phyloP scores from a whole-genome alignment of 2,888 invertebrate species.

The Mesorhabditis belari region DNA sequence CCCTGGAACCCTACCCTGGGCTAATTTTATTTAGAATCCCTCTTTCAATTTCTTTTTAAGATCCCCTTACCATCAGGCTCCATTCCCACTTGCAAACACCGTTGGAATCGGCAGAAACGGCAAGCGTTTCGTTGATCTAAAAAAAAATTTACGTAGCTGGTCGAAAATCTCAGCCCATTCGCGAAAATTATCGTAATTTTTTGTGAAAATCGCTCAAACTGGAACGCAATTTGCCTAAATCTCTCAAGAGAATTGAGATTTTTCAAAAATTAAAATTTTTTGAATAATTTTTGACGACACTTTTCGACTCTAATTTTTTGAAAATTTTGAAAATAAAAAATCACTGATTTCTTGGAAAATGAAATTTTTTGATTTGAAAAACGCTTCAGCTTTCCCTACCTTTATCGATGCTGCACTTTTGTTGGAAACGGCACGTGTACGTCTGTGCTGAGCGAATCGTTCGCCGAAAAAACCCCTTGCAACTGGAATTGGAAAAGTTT shows the following conservation, averaged over 20 bases:
- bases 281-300: neutral
- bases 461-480: conserved; percentile 49
- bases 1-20: too few species aligned
- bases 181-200: too few species aligned
- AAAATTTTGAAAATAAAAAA: conserved; percentile 11
- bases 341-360: too few species aligned
- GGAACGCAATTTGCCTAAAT: neutral
- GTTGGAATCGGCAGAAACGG: conserved; percentile 47
- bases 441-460: conserved; percentile 45
- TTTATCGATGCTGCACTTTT: conserved; percentile 47
- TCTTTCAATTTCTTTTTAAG: too few species aligned
- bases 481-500: conserved; percentile 11
- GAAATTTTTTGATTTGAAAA: too few species aligned
- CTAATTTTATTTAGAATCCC: too few species aligned
- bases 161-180: neutral
- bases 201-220: too few species aligned
- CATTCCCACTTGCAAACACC: conserved; percentile 51
- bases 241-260: too few species aligned
- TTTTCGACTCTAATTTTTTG: neutral
- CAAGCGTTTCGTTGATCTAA: conserved; percentile 49
- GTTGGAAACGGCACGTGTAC: conserved; percentile 44
- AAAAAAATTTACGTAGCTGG: conserved; percentile 2
- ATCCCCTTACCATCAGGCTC: conserved; percentile 38
- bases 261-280: neutral
- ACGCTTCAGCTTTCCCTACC: too few species aligned